Evolutionary conservation across 2,113 vertebrate genomes (phyloP).

Genomic region (Mixornis gularis): DNA sequence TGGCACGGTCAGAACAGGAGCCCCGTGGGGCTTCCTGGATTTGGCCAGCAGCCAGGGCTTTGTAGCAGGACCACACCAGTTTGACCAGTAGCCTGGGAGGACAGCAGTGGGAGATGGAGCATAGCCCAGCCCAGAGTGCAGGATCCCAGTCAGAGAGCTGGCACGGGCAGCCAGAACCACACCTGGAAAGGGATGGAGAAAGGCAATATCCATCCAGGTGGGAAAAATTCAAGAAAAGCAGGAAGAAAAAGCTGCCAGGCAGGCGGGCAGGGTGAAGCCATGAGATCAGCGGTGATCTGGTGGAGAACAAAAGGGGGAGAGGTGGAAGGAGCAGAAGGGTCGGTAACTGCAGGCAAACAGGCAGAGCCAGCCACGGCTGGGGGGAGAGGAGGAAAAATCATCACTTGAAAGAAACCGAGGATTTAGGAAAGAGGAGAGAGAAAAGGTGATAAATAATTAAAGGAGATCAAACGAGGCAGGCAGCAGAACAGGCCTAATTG

Average conservation of each 20-base stretch:
- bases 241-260: neutral
- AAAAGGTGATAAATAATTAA: constrained; percentile 40
- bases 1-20: neutral
- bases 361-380: neutral
- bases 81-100: neutral
- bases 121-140: neutral
- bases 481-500: constrained; percentile 42
- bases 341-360: neutral
- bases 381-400: neutral
- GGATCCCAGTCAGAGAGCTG: neutral
- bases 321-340: neutral
- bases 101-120: neutral
- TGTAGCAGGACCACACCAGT: accelerated
- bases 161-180: neutral
- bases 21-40: neutral
- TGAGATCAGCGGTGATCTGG: neutral
- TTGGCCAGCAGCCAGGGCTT: neutral
- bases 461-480: constrained; percentile 54
- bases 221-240: neutral
- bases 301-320: constrained; percentile 30
- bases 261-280: neutral
- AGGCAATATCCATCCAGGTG: accelerated
- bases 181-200: neutral
- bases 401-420: constrained; percentile 17
- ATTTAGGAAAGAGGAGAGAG: neutral